Conservation (phyloP, 2,797 vertebrate genomes). For the Lacerta viridis region DNA sequence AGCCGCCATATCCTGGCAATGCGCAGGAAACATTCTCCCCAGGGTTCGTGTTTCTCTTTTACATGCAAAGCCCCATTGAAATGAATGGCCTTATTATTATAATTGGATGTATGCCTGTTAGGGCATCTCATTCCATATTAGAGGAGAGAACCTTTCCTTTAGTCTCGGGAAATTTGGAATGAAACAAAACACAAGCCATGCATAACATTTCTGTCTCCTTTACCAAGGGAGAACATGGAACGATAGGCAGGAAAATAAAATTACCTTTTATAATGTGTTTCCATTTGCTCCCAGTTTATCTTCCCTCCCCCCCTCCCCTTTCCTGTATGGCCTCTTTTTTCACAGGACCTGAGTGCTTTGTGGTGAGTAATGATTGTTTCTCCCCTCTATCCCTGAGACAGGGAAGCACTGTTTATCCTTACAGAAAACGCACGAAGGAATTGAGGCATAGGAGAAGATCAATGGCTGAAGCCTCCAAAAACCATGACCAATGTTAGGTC, state of each 20-base stretch:
- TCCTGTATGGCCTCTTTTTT: constrained; percentile 11
- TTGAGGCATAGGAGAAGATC: background rate
- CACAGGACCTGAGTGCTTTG: constrained; percentile 1
- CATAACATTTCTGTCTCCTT: constrained; percentile 66
- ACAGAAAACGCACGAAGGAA: constrained; percentile 1
- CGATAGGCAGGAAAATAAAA: constrained; percentile 55
- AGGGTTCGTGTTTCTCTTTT: constrained; percentile 71
- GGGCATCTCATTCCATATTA: constrained; percentile 69
- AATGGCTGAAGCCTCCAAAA: background rate
- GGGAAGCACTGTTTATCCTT: constrained; percentile 9
- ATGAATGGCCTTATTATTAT: constrained; percentile 78
- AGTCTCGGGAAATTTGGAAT: constrained; percentile 67
- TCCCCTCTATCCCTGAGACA: background rate
- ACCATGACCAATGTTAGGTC: background rate
- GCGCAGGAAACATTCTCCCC: constrained; percentile 75
- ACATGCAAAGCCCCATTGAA: constrained; percentile 71
- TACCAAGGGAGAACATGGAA: constrained; percentile 38
- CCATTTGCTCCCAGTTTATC: constrained; percentile 43
- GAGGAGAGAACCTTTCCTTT: constrained; percentile 62
- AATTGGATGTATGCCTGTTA: constrained; percentile 76
- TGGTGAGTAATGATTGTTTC: background rate
- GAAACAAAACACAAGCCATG: constrained; percentile 43
- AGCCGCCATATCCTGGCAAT: constrained; percentile 72
- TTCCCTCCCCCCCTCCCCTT: background rate
- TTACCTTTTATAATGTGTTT: constrained; percentile 45